These are phyloP conservation scores for Glossosoma conforme DNA, from an alignment of 1,140 invertebrate genomes.

Conservation along the genomic window DNA sequence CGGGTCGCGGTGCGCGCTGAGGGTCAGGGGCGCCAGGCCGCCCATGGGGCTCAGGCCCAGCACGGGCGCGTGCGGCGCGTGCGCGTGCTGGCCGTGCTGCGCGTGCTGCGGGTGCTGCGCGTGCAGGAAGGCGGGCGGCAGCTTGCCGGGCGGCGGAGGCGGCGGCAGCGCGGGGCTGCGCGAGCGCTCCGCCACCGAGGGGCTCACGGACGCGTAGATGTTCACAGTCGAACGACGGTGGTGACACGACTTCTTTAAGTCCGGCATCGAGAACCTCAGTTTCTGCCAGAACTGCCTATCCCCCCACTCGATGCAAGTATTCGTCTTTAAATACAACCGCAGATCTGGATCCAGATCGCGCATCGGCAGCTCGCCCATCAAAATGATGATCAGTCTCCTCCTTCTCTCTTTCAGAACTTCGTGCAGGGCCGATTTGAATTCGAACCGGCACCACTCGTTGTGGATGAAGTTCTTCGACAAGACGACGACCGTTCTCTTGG, in stretches of 20 bases:
- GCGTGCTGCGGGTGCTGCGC: slow-evolving; percentile 37
- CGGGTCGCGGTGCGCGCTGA: slow-evolving; percentile 84
- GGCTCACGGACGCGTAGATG: slow-evolving; percentile 59
- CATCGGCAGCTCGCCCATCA: slow-evolving; percentile 77
- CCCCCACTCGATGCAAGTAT: slow-evolving; percentile 86
- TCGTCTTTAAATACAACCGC: slow-evolving; percentile 81
- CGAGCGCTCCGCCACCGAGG: slow-evolving; percentile 50
- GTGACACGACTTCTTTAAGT: slow-evolving; percentile 56
- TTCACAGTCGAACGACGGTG: slow-evolving; percentile 58
- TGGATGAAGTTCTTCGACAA: slow-evolving; percentile 89
- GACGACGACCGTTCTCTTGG: slow-evolving; percentile 83
- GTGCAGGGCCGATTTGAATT: slow-evolving; percentile 88
- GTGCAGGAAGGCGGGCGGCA: slow-evolving; percentile 47
- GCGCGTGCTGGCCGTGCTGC: slow-evolving; percentile 40
- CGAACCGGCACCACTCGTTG: slow-evolving; percentile 90
- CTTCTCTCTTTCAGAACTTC: slow-evolving; percentile 81
- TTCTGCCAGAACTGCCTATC: slow-evolving; percentile 95
- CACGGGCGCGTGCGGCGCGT: slow-evolving; percentile 34
- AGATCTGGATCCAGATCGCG: slow-evolving; percentile 86
- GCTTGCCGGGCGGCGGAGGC: slow-evolving; percentile 52
- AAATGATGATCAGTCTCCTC: slow-evolving; percentile 77
- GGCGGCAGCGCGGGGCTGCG: slow-evolving; percentile 62
- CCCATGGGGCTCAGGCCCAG: neutral
- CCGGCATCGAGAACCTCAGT: slow-evolving; percentile 84
- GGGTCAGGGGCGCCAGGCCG: slow-evolving; percentile 45